Evolutionary conservation across 2,113 vertebrate species (phyloP).

Genomic region (Carlito syrichta): DNA sequence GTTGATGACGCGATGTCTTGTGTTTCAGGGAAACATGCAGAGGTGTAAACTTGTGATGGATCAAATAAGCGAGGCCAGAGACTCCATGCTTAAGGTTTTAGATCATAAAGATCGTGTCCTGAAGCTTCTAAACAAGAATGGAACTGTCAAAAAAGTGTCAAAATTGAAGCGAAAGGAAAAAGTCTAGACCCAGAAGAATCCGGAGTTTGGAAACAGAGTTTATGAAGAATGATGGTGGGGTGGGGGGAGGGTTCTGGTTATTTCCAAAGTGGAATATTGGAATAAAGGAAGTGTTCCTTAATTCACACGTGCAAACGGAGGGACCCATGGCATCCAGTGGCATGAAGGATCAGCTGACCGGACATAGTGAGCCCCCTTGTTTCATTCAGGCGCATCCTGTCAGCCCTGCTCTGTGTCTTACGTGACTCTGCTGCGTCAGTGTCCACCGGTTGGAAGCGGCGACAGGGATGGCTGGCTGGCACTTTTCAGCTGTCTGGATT

Average conservation of each 20-base stretch:
- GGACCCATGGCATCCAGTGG: constrained; percentile 65
- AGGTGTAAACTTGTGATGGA: constrained; percentile 99
- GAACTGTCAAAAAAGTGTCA: constrained; percentile 94
- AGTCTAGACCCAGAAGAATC: constrained; percentile 79
- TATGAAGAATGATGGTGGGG: constrained; percentile 76
- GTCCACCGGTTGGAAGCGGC: constrained; percentile 65
- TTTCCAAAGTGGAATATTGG: constrained; percentile 77
- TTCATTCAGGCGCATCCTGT: constrained; percentile 67
- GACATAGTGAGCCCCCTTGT: constrained; percentile 67
- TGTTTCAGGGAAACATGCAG: constrained; percentile 96
- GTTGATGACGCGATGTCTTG: constrained; percentile 31
- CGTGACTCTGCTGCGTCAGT: constrained; percentile 62
- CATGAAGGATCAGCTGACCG: constrained; percentile 57
- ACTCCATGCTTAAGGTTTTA: constrained; percentile 99
- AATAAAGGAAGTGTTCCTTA: constrained; percentile 78
- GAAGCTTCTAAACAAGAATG: constrained; percentile 98
- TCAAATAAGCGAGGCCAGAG: constrained; percentile 97
- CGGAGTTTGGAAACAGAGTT: constrained; percentile 72
- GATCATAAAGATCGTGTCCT: constrained; percentile 98
- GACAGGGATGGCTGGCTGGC: constrained; percentile 18
- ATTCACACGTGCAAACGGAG: constrained; percentile 64
- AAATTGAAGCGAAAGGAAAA: constrained; percentile 98
- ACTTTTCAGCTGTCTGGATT: constrained; percentile 36
- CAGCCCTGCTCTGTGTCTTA: constrained; percentile 61
- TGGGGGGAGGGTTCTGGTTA: constrained; percentile 64